Evolutionary conservation across 2,888 invertebrate species (phyloP).

Genomic region (Stictocephala bisonia): DNA sequence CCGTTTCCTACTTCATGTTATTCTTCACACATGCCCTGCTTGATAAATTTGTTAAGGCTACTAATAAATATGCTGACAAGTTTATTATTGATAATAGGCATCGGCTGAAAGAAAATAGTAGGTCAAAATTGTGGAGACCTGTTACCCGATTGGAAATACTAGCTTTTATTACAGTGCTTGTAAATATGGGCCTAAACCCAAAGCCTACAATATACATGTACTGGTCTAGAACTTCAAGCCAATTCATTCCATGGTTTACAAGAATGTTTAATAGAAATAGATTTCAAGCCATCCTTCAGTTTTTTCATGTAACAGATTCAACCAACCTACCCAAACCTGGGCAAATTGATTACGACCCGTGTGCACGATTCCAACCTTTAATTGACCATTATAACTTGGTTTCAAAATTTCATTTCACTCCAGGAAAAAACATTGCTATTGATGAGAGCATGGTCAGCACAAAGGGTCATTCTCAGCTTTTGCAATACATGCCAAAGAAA

Average conservation of each 20-base stretch:
- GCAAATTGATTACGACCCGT: constrained; percentile 10
- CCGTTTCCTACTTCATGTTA: too few relatives aligned
- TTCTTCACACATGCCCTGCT: constrained; percentile 30
- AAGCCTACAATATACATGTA: constrained; percentile 16
- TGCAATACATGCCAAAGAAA: constrained; percentile 43
- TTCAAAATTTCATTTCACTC: constrained; percentile 7
- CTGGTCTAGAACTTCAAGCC: neutral
- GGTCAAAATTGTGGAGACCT: constrained; percentile 19
- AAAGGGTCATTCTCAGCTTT: constrained; percentile 21
- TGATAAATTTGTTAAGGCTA: constrained; percentile 35
- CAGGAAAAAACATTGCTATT: neutral
- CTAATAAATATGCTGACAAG: constrained; percentile 34
- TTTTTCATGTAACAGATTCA: constrained; percentile 31
- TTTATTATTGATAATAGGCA: constrained; percentile 1
- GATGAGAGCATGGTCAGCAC: constrained; percentile 37
- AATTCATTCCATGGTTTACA: neutral
- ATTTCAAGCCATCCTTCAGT: constrained; percentile 25
- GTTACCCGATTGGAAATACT: constrained; percentile 13
- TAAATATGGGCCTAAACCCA: constrained; percentile 25
- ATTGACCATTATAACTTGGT: neutral
- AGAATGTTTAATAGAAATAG: constrained; percentile 31
- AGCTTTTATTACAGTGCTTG: constrained; percentile 1
- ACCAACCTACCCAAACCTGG: neutral
- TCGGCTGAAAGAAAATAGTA: neutral
- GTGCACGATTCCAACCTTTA: constrained; percentile 11